A percentile compares a stretch with the other conserved stretches of the same genome.
phyloP scores from a whole-genome alignment of 1,140 invertebrate species.

The Pantala flavescens region DNA sequence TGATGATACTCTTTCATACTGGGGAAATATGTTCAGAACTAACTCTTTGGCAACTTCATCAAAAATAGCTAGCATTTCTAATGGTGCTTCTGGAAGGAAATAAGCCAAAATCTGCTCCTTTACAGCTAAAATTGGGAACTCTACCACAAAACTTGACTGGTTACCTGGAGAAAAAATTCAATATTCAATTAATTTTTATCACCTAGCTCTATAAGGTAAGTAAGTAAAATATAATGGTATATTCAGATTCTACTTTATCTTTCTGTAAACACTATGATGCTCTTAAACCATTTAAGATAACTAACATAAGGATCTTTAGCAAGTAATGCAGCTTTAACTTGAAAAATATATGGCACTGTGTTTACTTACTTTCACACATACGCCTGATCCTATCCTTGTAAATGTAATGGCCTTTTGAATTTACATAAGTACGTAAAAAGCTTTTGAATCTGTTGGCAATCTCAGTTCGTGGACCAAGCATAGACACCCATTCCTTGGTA shows the following conservation, averaged over 20 bases:
- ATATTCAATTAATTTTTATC: too few species aligned
- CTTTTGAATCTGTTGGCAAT: conserved; percentile 95
- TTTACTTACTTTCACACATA: conserved; percentile 77
- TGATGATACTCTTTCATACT: conserved; percentile 85
- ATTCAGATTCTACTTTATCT: too few species aligned
- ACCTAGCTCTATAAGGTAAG: too few species aligned
- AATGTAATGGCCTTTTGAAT: conserved; percentile 75
- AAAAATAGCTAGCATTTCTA: conserved; percentile 91
- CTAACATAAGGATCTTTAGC: too few species aligned
- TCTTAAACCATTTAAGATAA: too few species aligned
- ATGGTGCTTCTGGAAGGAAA: conserved; percentile 93
- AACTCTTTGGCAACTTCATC: conserved; percentile 92
- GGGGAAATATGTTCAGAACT: conserved; percentile 89
- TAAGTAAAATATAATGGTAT: too few species aligned
- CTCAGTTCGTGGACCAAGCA: conserved; percentile 91
- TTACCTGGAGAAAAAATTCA: conserved; percentile 14
- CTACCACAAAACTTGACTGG: conserved; percentile 81
- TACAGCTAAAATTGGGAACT: conserved; percentile 81
- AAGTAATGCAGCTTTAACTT: too few species aligned
- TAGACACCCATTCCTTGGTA: conserved; percentile 90
- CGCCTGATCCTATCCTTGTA: conserved; percentile 87
- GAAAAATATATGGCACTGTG: neutral
- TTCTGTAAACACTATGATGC: too few species aligned
- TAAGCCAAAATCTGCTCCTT: conserved; percentile 90
- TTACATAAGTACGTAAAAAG: conserved; percentile 83